Conservation (phyloP, 1,140 invertebrate species). For the Meloidogyne hapla region DNA sequence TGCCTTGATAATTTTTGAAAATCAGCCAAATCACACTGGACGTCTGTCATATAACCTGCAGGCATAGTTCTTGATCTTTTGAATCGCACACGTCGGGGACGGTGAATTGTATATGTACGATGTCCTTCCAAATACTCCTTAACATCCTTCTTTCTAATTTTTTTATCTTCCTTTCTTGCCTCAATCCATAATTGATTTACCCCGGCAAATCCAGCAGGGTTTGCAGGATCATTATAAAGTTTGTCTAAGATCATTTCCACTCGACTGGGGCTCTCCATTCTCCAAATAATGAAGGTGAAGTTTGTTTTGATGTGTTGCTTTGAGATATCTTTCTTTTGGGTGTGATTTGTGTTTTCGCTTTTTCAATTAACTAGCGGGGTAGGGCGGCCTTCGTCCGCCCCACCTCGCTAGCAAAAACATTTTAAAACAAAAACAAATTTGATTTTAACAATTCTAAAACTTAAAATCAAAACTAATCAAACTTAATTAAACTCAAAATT, state of each 20-base stretch:
- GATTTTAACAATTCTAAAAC: too few species aligned
- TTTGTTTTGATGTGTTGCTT: too few species aligned
- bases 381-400: too few species aligned
- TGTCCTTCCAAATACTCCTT: conserved; percentile 25
- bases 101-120: conserved; percentile 34
- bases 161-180: neutral
- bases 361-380: too few species aligned
- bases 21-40: conserved; percentile 38
- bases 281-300: neutral
- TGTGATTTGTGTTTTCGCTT: too few species aligned
- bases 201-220: conserved; percentile 16
- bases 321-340: too few species aligned
- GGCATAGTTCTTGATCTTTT: conserved; percentile 30
- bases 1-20: conserved; percentile 18
- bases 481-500: too few species aligned
- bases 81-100: neutral
- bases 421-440: too few species aligned
- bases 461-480: too few species aligned
- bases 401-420: too few species aligned
- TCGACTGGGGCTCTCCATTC: conserved; percentile 9
- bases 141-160: conserved; percentile 28
- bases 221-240: conserved; percentile 18
- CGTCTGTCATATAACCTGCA: conserved; percentile 37
- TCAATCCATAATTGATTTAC: conserved; percentile 20
- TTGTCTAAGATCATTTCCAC: conserved; percentile 11